Percentiles rank a stretch among this genome's conserved stretches.
These are phyloP conservation scores for Drosophila bocqueti DNA, from an alignment of 1,140 invertebrate genomes.

Conservation along the genomic window DNA sequence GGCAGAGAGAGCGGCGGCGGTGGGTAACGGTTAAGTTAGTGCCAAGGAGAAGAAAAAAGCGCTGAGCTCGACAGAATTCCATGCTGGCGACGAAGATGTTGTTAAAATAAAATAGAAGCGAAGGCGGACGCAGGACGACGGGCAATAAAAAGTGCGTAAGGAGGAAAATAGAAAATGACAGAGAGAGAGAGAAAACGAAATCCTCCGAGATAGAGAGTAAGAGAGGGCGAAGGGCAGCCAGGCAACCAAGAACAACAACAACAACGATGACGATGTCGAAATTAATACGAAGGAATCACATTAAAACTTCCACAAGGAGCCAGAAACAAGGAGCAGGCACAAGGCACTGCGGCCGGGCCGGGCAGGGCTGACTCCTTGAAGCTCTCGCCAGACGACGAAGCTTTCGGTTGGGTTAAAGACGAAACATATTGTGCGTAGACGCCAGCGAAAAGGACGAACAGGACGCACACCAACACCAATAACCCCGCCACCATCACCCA, in stretches of 20 bases:
- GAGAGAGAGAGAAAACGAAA: constrained; percentile 9
- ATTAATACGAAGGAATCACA: constrained; percentile 83
- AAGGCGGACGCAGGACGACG: constrained; percentile 50
- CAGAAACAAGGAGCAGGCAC: constrained; percentile 25
- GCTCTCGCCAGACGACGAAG: constrained; percentile 45
- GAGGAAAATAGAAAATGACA: constrained; percentile 70
- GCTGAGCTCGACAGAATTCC: constrained; percentile 73
- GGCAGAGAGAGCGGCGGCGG: background rate
- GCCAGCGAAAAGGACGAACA: constrained; percentile 67
- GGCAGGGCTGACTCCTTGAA: constrained; percentile 35
- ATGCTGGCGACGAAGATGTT: constrained; percentile 72
- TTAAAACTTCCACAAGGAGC: constrained; percentile 74
- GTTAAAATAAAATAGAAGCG: constrained; percentile 72
- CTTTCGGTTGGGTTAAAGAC: constrained; percentile 80
- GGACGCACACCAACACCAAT: constrained; percentile 38
- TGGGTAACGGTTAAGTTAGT: constrained; percentile 57
- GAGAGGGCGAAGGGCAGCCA: constrained; percentile 10
- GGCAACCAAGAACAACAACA: constrained; percentile 48
- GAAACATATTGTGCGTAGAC: constrained; percentile 83
- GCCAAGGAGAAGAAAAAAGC: constrained; percentile 42
- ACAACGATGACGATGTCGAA: constrained; percentile 77
- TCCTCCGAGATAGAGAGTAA: background rate
- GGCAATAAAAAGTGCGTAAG: constrained; percentile 80
- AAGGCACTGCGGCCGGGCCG: constrained; percentile 7
- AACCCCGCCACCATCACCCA: constrained; percentile 11